These are phyloP conservation scores for Sylvia atricapilla DNA, from an alignment of 2,113 vertebrate genomes.

Conservation along the genomic window DNA sequence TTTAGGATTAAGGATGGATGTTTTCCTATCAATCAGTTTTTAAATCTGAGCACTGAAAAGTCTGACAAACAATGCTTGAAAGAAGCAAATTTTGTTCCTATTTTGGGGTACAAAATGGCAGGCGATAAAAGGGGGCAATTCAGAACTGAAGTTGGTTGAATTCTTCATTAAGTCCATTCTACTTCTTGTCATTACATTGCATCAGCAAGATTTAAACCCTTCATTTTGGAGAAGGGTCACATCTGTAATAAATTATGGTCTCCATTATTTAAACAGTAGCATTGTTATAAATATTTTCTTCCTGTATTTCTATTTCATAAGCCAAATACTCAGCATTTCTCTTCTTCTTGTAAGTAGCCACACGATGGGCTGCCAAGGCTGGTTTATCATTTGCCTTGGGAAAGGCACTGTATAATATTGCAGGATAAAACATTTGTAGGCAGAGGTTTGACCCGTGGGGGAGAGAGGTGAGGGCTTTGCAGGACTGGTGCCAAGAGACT, in stretches of 20 bases:
- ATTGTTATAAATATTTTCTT: constrained; percentile 48
- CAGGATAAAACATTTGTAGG: neutral
- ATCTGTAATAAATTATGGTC: constrained; percentile 35
- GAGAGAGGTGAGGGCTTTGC: neutral
- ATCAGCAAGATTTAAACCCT: neutral
- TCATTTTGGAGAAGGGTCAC: neutral
- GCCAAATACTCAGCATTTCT: constrained; percentile 30
- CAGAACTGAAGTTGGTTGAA: neutral
- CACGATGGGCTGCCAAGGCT: neutral
- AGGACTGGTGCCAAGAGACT: neutral
- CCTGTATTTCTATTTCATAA: constrained; percentile 32
- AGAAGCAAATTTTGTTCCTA: neutral
- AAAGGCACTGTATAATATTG: neutral
- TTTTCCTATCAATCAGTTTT: neutral
- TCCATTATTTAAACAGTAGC: constrained; percentile 55
- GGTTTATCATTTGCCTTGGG: constrained; percentile 36
- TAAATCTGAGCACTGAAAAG: neutral
- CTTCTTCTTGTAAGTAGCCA: neutral
- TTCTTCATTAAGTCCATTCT: neutral
- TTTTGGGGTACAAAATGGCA: neutral
- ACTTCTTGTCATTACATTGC: neutral
- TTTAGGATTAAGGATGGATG: neutral
- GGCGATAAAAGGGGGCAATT: neutral
- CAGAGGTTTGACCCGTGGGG: neutral
- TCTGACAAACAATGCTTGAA: neutral